Conservation (phyloP, 2,113 vertebrate genomes). For the Rhabdomys dilectus region DNA sequence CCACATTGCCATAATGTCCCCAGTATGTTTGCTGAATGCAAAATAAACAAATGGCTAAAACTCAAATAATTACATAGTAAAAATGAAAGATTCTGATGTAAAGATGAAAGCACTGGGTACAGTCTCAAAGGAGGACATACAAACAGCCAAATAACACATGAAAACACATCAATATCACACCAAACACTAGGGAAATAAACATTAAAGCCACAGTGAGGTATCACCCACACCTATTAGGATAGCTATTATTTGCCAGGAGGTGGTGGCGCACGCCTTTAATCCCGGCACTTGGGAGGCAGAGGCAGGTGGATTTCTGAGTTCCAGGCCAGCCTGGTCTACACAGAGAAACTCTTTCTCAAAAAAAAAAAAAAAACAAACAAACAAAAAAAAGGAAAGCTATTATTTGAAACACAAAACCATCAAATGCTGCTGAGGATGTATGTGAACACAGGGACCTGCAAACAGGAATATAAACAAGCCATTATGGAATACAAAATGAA, state of each 20-base stretch:
- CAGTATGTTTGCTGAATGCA: neutral
- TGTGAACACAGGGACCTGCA: too few species aligned
- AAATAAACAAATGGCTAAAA: constrained; percentile 34
- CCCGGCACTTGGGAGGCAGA: too few species aligned
- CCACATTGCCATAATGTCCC: neutral
- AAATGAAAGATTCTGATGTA: neutral
- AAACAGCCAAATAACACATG: neutral
- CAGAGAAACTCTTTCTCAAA: too few species aligned
- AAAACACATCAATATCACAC: neutral
- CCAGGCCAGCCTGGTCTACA: too few species aligned
- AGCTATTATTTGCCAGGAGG: constrained; percentile 4
- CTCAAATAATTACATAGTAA: neutral
- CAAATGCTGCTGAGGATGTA: neutral
- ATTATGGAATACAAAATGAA: neutral
- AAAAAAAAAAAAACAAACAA: too few species aligned
- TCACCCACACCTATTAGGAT: neutral
- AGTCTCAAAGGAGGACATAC: neutral
- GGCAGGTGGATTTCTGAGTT: too few species aligned
- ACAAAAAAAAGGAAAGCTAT: neutral
- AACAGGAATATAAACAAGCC: neutral
- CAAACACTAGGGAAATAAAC: neutral
- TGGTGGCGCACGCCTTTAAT: too few species aligned
- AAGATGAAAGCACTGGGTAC: neutral
- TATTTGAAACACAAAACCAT: neutral
- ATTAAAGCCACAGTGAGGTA: neutral